These are phyloP conservation scores for Crenichthys baileyi DNA, from an alignment of 2,797 vertebrate species.

Conservation along the genomic window DNA sequence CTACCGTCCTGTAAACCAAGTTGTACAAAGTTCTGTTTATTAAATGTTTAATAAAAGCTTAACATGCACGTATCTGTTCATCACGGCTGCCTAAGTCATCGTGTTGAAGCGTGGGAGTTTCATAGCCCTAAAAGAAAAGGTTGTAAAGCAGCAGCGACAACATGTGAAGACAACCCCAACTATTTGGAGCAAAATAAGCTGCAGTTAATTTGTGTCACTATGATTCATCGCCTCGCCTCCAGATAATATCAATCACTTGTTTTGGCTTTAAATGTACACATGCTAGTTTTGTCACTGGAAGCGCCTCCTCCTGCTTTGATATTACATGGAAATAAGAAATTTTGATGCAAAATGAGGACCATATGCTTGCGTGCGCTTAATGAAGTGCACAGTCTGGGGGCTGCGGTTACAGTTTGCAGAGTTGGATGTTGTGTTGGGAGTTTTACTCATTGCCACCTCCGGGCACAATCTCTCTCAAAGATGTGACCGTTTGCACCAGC, in stretches of 20 bases:
- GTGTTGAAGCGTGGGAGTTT: slow-evolving; percentile 41
- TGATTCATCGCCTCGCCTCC: slow-evolving; percentile 88
- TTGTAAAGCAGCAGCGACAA: slow-evolving; percentile 61
- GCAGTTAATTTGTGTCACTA: slow-evolving; percentile 82
- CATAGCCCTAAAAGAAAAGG: slow-evolving; percentile 34
- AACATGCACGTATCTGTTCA: background rate
- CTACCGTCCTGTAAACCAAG: slow-evolving; percentile 1
- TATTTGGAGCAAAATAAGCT: slow-evolving; percentile 67
- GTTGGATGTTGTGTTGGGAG: slow-evolving; percentile 78
- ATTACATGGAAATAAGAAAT: slow-evolving; percentile 93
- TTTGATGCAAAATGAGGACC: slow-evolving; percentile 92
- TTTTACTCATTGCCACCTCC: slow-evolving; percentile 68
- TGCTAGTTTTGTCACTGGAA: slow-evolving; percentile 86
- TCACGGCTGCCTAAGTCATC: slow-evolving; percentile 11
- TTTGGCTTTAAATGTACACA: slow-evolving; percentile 87
- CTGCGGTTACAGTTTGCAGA: slow-evolving; percentile 74
- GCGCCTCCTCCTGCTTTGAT: slow-evolving; percentile 84
- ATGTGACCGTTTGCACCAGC: slow-evolving; percentile 64
- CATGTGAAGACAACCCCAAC: slow-evolving; percentile 73
- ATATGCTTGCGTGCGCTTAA: slow-evolving; percentile 90
- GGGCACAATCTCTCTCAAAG: slow-evolving; percentile 65
- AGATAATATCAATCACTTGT: slow-evolving; percentile 90
- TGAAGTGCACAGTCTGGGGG: slow-evolving; percentile 88
- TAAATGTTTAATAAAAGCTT: background rate
- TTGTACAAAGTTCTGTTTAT: background rate